Conservation (phyloP, 1,140 invertebrate genomes). For the Drosophila nasuta region DNA sequence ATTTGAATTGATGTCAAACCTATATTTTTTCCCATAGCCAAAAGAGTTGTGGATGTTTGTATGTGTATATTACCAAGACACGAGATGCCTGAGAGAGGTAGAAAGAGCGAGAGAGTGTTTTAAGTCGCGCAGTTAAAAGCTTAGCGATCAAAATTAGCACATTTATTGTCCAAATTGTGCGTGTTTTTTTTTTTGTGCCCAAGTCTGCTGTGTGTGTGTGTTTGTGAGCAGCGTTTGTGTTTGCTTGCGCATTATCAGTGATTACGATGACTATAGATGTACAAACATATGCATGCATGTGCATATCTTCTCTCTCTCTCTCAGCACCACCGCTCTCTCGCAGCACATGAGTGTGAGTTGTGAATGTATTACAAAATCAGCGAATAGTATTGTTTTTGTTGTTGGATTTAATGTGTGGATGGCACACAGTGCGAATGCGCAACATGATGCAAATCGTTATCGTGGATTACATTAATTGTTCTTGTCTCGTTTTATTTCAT, state of each 20-base stretch:
- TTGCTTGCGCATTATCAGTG: slow-evolving; percentile 55
- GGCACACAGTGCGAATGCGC: slow-evolving; percentile 66
- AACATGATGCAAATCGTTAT: slow-evolving; percentile 39
- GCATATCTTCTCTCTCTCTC: background rate
- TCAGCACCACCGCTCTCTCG: background rate
- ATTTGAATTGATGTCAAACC: slow-evolving; percentile 67
- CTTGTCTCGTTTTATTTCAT: slow-evolving; percentile 11
- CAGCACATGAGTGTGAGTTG: background rate
- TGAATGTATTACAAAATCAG: slow-evolving; percentile 30
- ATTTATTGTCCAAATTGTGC: slow-evolving; percentile 53
- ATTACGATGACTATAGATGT: slow-evolving; percentile 64
- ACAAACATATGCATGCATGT: slow-evolving; percentile 26
- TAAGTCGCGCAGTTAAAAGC: slow-evolving; percentile 17
- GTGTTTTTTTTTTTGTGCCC: slow-evolving; percentile 21
- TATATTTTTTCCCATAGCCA: slow-evolving; percentile 12
- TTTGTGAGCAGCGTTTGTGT: slow-evolving; percentile 26
- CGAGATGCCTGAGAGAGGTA: background rate
- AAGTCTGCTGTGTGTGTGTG: slow-evolving; percentile 17
- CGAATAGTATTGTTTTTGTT: slow-evolving; percentile 8
- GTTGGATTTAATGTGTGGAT: background rate
- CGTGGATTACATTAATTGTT: background rate
- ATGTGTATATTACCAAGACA: slow-evolving; percentile 31
- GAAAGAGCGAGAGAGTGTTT: background rate
- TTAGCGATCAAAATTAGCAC: slow-evolving; percentile 57
- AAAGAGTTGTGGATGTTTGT: background rate